A percentile compares a stretch with the other conserved stretches of the same genome.
These are phyloP conservation scores for Synergus itoensis DNA, from an alignment of 2,888 invertebrate species.

Conservation along the genomic window DNA sequence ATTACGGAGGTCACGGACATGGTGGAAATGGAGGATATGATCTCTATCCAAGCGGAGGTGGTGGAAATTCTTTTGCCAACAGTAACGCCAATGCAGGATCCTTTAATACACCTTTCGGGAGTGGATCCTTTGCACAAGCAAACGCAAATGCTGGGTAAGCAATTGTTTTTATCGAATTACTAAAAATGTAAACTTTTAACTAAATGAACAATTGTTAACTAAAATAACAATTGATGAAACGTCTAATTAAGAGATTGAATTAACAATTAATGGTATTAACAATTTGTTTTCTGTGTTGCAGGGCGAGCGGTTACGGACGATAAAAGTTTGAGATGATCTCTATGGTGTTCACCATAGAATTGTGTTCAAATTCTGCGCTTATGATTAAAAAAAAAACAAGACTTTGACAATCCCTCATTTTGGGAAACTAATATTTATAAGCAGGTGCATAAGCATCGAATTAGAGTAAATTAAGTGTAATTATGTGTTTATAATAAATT, in stretches of 20 bases:
- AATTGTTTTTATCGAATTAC: background rate
- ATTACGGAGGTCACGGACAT: conserved; percentile 34
- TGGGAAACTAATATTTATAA: background rate
- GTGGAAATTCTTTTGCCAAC: conserved; percentile 45
- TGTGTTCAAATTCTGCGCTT: background rate
- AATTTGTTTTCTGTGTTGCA: background rate
- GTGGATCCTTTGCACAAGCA: conserved; percentile 57
- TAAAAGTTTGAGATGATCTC: background rate
- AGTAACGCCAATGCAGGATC: conserved; percentile 44
- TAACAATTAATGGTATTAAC: background rate
- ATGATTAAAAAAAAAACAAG: background rate
- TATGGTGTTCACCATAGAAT: background rate
- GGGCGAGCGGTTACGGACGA: background rate
- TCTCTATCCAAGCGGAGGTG: conserved; percentile 37
- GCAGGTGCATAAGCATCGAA: too few species aligned
- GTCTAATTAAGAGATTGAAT: background rate
- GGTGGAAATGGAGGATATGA: conserved; percentile 42
- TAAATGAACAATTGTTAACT: background rate
- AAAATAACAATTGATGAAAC: background rate
- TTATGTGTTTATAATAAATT: background rate
- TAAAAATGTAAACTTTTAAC: background rate
- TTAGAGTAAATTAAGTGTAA: background rate
- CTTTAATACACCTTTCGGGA: conserved; percentile 56
- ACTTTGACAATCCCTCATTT: background rate
- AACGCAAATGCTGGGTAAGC: conserved; percentile 58